Conservation (phyloP, 2,888 invertebrate species). For the Cantharis lateralis region DNA sequence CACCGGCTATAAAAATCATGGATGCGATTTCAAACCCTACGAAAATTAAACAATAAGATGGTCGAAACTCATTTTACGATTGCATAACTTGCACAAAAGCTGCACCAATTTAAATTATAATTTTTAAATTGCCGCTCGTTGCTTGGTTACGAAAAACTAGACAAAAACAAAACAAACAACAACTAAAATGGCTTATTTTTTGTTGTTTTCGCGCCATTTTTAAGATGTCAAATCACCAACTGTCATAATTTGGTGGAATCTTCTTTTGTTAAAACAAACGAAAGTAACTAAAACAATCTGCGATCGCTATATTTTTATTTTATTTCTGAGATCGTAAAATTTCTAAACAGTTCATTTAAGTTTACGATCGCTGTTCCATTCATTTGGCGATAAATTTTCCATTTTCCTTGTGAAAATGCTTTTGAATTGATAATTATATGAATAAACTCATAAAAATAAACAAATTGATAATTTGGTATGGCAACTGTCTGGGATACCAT, state of each 20-base stretch:
- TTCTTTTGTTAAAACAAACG: neutral
- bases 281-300: too few species aligned
- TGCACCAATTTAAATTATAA: neutral
- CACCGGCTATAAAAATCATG: conserved; percentile 26
- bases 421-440: too few species aligned
- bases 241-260: neutral
- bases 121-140: neutral
- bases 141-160: neutral
- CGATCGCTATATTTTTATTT: neutral
- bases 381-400: too few species aligned
- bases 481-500: too few species aligned
- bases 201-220: neutral
- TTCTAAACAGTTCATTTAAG: too few species aligned
- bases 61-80: neutral
- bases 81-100: neutral
- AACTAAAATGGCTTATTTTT: neutral
- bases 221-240: neutral
- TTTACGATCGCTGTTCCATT: neutral
- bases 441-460: too few species aligned
- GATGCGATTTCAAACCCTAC: conserved; percentile 8
- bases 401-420: too few species aligned
- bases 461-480: too few species aligned
- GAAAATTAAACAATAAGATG: neutral
- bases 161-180: neutral
- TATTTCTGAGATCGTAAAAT: neutral